These are phyloP conservation scores for Daphoenositta chrysoptera DNA, from an alignment of 2,113 vertebrate genomes.

Conservation along the genomic window DNA sequence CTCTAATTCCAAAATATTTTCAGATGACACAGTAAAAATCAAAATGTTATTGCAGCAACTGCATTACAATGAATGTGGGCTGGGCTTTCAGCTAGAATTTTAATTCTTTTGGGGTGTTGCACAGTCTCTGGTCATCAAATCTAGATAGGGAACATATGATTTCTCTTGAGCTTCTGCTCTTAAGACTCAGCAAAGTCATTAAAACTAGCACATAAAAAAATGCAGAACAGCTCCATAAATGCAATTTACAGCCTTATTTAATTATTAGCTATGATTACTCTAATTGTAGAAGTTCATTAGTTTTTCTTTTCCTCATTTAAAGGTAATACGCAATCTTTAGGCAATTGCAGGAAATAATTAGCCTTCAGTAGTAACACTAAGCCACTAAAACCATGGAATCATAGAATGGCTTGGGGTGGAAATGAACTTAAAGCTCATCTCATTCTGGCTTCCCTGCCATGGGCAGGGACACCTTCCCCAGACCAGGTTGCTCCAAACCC, in stretches of 20 bases:
- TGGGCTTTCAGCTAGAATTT: not conserved
- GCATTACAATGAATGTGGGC: not conserved
- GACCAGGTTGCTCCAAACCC: not conserved
- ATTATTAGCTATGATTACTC: not conserved
- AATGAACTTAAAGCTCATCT: not conserved
- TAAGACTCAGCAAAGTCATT: not conserved
- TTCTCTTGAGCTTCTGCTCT: not conserved
- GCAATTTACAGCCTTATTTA: conserved; percentile 5
- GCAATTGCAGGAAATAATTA: not conserved
- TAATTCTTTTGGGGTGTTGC: not conserved
- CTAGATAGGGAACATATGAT: not conserved
- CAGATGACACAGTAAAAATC: not conserved
- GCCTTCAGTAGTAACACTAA: not conserved
- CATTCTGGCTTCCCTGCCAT: accelerated
- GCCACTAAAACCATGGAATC: not conserved
- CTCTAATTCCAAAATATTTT: not conserved
- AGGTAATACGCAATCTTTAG: not conserved
- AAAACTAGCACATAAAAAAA: not conserved
- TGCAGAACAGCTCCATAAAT: not conserved
- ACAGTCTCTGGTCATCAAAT: not conserved
- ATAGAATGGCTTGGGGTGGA: not conserved
- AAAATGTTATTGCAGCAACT: not conserved
- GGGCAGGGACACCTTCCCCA: not conserved
- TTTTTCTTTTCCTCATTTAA: not conserved
- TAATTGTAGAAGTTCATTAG: not conserved